These are phyloP conservation scores for Andrena flavipes DNA, from an alignment of 2,888 invertebrate genomes.

Conservation along the genomic window DNA sequence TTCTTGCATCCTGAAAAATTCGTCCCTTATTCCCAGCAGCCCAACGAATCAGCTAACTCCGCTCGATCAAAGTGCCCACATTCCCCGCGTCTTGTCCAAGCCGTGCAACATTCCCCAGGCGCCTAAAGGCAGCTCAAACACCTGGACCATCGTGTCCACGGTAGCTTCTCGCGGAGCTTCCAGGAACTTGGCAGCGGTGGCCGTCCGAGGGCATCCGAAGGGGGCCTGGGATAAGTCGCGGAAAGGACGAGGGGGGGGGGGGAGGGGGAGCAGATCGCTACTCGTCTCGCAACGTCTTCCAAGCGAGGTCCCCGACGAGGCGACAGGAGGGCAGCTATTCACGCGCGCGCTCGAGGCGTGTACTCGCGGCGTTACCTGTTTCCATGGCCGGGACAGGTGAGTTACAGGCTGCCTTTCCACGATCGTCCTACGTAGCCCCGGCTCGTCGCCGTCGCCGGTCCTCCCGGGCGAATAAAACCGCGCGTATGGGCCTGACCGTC, in stretches of 20 bases:
- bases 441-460: constrained; percentile 36
- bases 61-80: neutral
- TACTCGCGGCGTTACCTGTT: constrained; percentile 46
- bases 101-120: neutral
- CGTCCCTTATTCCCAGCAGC: neutral
- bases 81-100: neutral
- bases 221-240: constrained; percentile 1
- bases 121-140: neutral
- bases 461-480: constrained; percentile 27
- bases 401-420: constrained; percentile 47
- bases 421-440: constrained; percentile 31
- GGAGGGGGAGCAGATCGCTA: constrained; percentile 29
- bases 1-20: neutral
- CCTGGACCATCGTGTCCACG: neutral
- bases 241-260: constrained; percentile 6
- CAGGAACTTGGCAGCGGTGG: constrained; percentile 7
- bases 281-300: constrained; percentile 6
- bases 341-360: constrained; percentile 33
- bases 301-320: constrained; percentile 10
- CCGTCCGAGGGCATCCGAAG: no score
- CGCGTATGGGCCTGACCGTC: constrained; percentile 55
- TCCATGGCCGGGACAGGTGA: constrained; percentile 56
- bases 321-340: constrained; percentile 38
- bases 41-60: neutral
- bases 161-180: constrained; percentile 22